Evolutionary conservation across 2,797 vertebrate species (phyloP).

Genomic region (Malacoraja senta): DNA sequence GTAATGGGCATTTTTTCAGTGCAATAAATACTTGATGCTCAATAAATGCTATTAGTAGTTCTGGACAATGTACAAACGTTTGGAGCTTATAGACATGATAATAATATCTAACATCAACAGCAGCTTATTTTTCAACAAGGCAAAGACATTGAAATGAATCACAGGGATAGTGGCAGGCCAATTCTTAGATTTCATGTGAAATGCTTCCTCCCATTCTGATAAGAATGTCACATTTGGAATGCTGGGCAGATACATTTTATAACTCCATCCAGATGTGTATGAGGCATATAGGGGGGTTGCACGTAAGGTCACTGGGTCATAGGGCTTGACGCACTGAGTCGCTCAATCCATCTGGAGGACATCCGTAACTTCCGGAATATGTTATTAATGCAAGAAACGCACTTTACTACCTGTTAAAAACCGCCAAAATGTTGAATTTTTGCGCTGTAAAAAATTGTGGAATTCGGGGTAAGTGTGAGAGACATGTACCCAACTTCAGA

Average conservation of each 20-base stretch:
- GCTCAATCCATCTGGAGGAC: too few species aligned
- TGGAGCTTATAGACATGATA: background rate
- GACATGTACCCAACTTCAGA: too few species aligned
- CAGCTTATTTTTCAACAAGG: background rate
- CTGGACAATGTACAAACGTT: background rate
- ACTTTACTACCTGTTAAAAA: too few species aligned
- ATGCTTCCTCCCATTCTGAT: background rate
- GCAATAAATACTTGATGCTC: background rate
- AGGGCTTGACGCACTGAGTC: too few species aligned
- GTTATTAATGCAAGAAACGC: too few species aligned
- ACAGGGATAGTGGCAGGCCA: background rate
- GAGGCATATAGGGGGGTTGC: too few species aligned
- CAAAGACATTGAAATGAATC: background rate
- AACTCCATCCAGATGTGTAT: background rate
- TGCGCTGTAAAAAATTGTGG: too few species aligned
- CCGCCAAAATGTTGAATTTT: too few species aligned
- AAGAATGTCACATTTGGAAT: background rate
- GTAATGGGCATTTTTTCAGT: background rate
- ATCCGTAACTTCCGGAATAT: too few species aligned
- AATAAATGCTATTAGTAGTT: background rate
- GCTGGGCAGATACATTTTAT: too few species aligned
- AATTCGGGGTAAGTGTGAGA: too few species aligned
- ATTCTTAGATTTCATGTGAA: background rate
- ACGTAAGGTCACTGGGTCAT: too few species aligned
- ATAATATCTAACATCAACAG: background rate